phyloP scores from a whole-genome alignment of 2,888 invertebrate genomes.

The Synanthedon formicaeformis region DNA sequence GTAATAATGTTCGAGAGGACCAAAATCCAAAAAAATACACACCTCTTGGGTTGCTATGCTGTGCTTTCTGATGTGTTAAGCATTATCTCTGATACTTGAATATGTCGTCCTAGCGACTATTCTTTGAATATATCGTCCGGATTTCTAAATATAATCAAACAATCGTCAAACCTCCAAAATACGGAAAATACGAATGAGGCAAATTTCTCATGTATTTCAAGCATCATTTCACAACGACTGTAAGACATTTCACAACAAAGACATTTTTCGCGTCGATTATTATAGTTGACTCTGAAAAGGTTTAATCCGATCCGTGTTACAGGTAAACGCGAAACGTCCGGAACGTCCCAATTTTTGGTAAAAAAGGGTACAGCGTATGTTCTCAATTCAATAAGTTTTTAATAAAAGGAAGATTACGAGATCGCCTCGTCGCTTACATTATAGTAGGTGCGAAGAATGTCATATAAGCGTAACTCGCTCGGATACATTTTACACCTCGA shows the following conservation, averaged over 20 bases:
- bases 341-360: not conserved
- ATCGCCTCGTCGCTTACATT: constrained; percentile 52
- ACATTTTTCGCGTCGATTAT: constrained; percentile 6
- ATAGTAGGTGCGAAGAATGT: constrained; percentile 60
- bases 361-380: constrained; percentile 2
- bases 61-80: not conserved
- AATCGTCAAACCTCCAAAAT: constrained; percentile 35
- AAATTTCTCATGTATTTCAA: constrained; percentile 30
- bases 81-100: not conserved
- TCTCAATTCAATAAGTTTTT: constrained; percentile 47
- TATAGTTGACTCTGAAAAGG: not conserved
- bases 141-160: constrained; percentile 51
- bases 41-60: too few relatives aligned
- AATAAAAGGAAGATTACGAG: constrained; percentile 59
- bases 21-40: too few relatives aligned
- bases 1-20: too few relatives aligned
- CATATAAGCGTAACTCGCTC: constrained; percentile 58
- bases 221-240: constrained; percentile 23
- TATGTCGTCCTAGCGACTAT: constrained; percentile 10
- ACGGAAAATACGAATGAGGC: constrained; percentile 32
- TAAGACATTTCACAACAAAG: constrained; percentile 1
- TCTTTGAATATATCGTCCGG: constrained; percentile 13
- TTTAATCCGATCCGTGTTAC: too few relatives aligned
- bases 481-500: constrained; percentile 68
- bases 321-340: not conserved